These are phyloP conservation scores for Thecophora atra DNA, from an alignment of 2,888 invertebrate species.

Conservation along the genomic window DNA sequence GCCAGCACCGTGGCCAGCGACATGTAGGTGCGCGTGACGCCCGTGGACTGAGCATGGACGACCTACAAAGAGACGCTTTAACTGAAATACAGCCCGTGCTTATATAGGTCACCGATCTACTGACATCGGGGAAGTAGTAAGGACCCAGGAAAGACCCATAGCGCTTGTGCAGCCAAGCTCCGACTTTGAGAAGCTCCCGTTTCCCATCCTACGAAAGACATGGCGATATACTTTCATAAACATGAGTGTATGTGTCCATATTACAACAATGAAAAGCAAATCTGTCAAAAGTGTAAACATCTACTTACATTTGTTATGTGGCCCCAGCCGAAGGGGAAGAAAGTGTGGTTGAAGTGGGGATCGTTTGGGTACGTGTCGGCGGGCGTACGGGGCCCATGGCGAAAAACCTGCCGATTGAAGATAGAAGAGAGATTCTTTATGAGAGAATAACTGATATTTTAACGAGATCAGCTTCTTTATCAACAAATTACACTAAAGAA, in stretches of 20 bases:
- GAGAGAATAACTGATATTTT: too few relatives aligned
- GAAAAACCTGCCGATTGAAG: constrained; percentile 77
- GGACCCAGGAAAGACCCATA: constrained; percentile 73
- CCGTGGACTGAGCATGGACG: constrained; percentile 76
- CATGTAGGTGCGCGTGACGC: constrained; percentile 79
- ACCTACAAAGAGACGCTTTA: constrained; percentile 53
- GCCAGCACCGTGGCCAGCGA: constrained; percentile 76
- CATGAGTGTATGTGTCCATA: too few relatives aligned
- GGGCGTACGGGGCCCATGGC: constrained; percentile 84
- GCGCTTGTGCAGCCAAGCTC: constrained; percentile 72
- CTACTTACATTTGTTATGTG: constrained; percentile 81
- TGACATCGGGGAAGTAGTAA: constrained; percentile 69
- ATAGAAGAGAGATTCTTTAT: too few relatives aligned
- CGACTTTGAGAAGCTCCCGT: constrained; percentile 72
- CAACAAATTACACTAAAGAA: too few relatives aligned
- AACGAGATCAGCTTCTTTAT: too few relatives aligned
- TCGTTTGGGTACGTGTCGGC: constrained; percentile 80
- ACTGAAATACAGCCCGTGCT: neutral
- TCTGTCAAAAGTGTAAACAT: too few relatives aligned
- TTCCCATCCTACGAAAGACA: constrained; percentile 71
- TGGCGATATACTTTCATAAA: too few relatives aligned
- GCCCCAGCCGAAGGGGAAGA: constrained; percentile 82
- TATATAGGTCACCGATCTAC: neutral
- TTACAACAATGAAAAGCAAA: too few relatives aligned
- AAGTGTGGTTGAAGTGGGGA: constrained; percentile 72